Evolutionary conservation across 2,113 vertebrate genomes (phyloP).

Genomic region (Sialia sialis): DNA sequence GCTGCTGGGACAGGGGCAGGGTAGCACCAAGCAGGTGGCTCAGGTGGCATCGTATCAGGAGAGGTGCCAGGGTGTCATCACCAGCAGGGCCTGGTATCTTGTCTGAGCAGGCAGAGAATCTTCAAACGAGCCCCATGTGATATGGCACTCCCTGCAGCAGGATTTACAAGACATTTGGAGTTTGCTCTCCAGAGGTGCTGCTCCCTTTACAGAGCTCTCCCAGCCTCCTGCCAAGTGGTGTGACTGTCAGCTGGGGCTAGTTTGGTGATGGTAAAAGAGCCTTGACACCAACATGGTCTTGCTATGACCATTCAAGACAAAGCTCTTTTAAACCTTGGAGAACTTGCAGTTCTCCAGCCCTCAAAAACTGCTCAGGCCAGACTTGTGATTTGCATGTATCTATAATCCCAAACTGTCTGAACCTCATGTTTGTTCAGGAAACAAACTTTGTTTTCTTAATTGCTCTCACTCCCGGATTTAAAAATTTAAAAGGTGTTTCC

Average conservation of each 20-base stretch:
- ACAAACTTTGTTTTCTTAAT: not conserved
- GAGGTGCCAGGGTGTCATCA: not conserved
- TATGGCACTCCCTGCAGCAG: not conserved
- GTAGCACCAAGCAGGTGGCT: not conserved
- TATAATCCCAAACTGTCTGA: not conserved
- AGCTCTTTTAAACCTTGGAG: not conserved
- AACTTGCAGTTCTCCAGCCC: not conserved
- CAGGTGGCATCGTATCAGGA: not conserved
- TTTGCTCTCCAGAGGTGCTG: not conserved
- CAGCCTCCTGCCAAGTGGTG: not conserved
- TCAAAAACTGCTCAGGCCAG: not conserved
- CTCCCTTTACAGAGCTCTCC: not conserved
- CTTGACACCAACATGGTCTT: rapidly evolving
- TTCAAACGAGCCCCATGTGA: rapidly evolving
- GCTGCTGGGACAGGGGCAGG: not conserved
- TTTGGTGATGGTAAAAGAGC: not conserved
- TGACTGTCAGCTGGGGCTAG: not conserved
- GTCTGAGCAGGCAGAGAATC: not conserved
- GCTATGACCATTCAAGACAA: not conserved
- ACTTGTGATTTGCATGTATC: not conserved
- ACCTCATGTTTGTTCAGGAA: not conserved
- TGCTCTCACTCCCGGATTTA: not conserved
- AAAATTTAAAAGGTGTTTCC: not conserved
- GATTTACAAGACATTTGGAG: not conserved
- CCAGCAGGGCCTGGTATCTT: not conserved